Evolutionary conservation across 2,888 invertebrate species (phyloP), one percentile per base, ranked within the genome.

Genomic region (Crematogaster levior): DNA sequence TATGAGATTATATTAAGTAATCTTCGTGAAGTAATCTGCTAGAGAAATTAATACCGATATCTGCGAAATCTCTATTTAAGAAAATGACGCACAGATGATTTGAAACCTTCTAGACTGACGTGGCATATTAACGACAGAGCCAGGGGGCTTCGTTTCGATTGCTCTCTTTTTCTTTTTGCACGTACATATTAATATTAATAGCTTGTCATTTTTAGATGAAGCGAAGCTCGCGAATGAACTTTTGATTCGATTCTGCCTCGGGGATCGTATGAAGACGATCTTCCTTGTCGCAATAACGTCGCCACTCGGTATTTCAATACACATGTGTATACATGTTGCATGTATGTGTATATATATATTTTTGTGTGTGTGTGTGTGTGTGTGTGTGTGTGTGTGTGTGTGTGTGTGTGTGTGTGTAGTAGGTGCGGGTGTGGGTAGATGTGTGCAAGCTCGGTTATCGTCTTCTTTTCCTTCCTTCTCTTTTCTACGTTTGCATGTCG

Each of bases 141-240:
- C 81, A 48, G 75, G 51, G 60, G 75, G 72, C 43, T 72, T 84
- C 82, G 77, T 84, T 84, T 70, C 77, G 60, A 72, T 72, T 84
- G 77, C 72, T 37, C 60, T 21, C 27, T 60, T 82, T 79, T 61
- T 82, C 65, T 51, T 79, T 65, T 84, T 53, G 27, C 58, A 27
- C 37, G 27, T 27, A 70, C 77, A 60, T 86, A 86, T 86, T 86
- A 86, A 85, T 86, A 86, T 86, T 86, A 86, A 86, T 86, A 85
- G 83, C 82, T 79, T 77, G 85, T 68, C 74, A 83, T 85, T 83
- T 86, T 86, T 85, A 86, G 85, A 61, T 46, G 83, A 34, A 68
- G 58, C 73, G 37, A 27, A 51, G 70, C 83, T 82, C 81, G 83
- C 63, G 81, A 81, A 85, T 83, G 82, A 83, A 82, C 82, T 86